Percentiles rank a stretch among this genome's conserved stretches.
These are phyloP conservation scores for Esox lucius DNA, from an alignment of 2,797 vertebrate species.

Conservation along the genomic window DNA sequence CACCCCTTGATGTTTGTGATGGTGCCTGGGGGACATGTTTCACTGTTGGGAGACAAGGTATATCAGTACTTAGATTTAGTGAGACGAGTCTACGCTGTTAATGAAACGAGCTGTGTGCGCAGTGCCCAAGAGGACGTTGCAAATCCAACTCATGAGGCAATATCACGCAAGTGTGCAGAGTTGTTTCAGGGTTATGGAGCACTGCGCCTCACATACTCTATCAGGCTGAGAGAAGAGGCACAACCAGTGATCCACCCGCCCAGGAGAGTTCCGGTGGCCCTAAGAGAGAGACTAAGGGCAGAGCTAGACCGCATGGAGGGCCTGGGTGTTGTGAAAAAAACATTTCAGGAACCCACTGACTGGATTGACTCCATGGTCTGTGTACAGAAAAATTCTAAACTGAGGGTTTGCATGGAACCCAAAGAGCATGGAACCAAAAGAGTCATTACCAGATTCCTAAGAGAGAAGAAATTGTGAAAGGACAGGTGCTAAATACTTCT, in stretches of 20 bases:
- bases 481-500: constrained; percentile 18
- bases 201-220: not conserved
- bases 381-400: no score
- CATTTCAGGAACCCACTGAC: no score
- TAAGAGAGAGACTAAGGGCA: not conserved
- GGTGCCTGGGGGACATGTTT: not conserved
- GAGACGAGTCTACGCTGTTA: not conserved
- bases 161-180: not conserved
- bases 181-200: not conserved
- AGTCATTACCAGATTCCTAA: constrained; percentile 1
- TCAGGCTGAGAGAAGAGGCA: not conserved
- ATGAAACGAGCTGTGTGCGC: not conserved
- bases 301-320: not conserved
- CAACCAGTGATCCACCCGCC: not conserved
- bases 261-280: not conserved
- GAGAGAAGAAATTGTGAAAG: constrained; percentile 15
- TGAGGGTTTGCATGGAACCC: not conserved
- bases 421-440: constrained; percentile 15
- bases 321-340: not conserved
- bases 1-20: not conserved
- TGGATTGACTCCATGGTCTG: no score
- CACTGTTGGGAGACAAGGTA: not conserved
- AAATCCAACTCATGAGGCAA: not conserved
- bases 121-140: not conserved
- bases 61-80: not conserved